phyloP scores from a whole-genome alignment of 2,797 vertebrate species.

The Pitangus sulphuratus region DNA sequence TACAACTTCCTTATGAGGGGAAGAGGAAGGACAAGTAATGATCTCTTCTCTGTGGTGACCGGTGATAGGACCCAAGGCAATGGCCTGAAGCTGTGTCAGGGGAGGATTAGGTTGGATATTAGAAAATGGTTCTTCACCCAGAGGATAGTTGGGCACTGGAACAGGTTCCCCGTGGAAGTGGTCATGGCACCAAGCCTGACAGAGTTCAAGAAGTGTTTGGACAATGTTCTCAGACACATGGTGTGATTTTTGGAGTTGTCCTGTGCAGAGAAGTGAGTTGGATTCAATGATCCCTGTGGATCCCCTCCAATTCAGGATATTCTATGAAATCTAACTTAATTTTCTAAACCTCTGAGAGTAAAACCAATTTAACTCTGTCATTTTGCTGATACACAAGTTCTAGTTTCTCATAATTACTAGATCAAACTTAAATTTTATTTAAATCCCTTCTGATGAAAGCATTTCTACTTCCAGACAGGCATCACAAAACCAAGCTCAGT shows the following conservation, averaged over 20 bases:
- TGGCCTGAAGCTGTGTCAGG: not conserved
- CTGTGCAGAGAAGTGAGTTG: not conserved
- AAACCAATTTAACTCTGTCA: not conserved
- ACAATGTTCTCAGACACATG: not conserved
- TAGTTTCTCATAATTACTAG: not conserved
- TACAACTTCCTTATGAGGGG: accelerated
- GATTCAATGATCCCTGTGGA: not conserved
- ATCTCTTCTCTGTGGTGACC: not conserved
- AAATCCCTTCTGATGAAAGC: not conserved
- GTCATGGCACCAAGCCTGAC: not conserved
- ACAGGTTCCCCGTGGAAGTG: not conserved
- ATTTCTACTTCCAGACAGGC: not conserved
- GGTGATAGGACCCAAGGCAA: not conserved
- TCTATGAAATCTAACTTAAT: not conserved
- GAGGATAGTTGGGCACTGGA: not conserved
- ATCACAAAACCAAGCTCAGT: not conserved
- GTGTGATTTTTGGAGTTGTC: not conserved
- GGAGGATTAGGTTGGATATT: not conserved
- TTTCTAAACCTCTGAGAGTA: not conserved
- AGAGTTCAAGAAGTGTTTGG: not conserved
- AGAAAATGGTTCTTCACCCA: not conserved
- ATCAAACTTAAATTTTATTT: not conserved
- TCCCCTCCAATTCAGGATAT: not conserved
- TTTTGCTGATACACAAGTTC: not conserved
- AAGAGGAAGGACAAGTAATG: not conserved